Evolutionary conservation across 2,888 invertebrate species (phyloP).

Genomic region (Anthophora plumipes): DNA sequence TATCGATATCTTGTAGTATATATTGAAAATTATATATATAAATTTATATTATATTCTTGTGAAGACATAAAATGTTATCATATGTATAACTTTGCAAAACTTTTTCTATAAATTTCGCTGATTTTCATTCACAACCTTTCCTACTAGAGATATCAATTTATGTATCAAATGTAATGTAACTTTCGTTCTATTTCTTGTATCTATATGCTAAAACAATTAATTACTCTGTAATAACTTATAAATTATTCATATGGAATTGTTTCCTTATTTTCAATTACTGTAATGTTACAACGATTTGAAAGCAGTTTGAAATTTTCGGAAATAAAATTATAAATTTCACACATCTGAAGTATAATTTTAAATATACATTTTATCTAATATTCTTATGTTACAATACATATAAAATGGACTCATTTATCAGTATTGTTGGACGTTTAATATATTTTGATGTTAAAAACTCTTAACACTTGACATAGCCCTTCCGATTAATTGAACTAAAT

Average conservation of each 20-base stretch:
- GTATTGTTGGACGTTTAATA: not conserved
- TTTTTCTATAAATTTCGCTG: conserved; percentile 55
- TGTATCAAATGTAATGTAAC: conserved; percentile 11
- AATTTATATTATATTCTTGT: conserved; percentile 77
- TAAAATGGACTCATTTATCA: not conserved
- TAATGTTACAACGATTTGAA: conserved; percentile 3
- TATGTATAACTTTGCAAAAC: conserved; percentile 67
- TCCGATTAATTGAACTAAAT: not conserved
- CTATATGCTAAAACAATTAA: not conserved
- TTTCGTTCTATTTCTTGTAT: conserved; percentile 28
- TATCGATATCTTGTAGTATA: conserved; percentile 73
- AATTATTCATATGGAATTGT: conserved; percentile 1
- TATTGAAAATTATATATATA: conserved; percentile 56
- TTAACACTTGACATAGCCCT: not conserved
- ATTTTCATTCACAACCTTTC: conserved; percentile 59
- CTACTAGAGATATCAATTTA: conserved; percentile 34
- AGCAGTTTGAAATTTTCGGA: not conserved
- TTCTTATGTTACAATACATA: not conserved
- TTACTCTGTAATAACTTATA: conserved; percentile 6
- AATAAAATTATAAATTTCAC: conserved; percentile 21
- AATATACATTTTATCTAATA: not conserved
- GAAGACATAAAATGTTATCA: conserved; percentile 78
- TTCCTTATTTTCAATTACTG: conserved; percentile 8
- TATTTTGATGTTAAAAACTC: not conserved
- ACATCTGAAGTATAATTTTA: not conserved